Conservation (phyloP, 2,797 vertebrate genomes). For the Sebastes hubbsi region DNA sequence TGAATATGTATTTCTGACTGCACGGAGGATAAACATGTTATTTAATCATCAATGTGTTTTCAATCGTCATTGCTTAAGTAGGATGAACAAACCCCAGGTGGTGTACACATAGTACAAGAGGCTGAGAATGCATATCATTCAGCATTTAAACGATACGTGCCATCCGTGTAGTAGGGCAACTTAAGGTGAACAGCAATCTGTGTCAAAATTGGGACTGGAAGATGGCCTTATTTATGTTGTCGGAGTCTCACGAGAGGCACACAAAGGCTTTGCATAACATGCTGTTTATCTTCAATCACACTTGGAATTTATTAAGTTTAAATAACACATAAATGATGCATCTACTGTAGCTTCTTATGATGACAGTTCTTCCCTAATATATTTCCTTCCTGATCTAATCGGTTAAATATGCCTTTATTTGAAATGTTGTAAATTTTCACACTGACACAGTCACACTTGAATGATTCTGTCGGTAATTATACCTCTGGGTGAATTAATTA, state of each 20-base stretch:
- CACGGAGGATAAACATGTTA: slow-evolving; percentile 79
- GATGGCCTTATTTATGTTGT: slow-evolving; percentile 19
- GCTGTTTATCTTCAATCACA: slow-evolving; percentile 6
- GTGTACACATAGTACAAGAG: slow-evolving; percentile 65
- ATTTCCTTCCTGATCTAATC: not conserved
- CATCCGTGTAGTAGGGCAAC: slow-evolving; percentile 23
- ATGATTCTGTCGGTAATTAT: slow-evolving; percentile 26
- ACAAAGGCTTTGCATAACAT: not conserved
- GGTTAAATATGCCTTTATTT: slow-evolving; percentile 4
- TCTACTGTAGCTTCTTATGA: not conserved
- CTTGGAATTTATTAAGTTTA: not conserved
- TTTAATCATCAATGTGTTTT: slow-evolving; percentile 77
- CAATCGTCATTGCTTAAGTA: slow-evolving; percentile 68
- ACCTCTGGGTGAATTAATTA: slow-evolving; percentile 19
- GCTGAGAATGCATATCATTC: slow-evolving; percentile 57
- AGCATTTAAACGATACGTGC: slow-evolving; percentile 63
- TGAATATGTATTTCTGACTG: slow-evolving; percentile 82
- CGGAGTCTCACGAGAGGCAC: slow-evolving; percentile 8
- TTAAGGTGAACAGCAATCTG: slow-evolving; percentile 65
- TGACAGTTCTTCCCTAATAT: not conserved
- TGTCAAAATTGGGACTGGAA: slow-evolving; percentile 51
- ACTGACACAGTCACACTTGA: slow-evolving; percentile 35
- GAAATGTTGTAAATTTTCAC: slow-evolving; percentile 31
- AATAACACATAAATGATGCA: not conserved
- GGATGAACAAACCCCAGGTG: slow-evolving; percentile 70